phyloP scores from a whole-genome alignment of 2,888 invertebrate genomes.

The Hirtodrosophila alboralis region DNA sequence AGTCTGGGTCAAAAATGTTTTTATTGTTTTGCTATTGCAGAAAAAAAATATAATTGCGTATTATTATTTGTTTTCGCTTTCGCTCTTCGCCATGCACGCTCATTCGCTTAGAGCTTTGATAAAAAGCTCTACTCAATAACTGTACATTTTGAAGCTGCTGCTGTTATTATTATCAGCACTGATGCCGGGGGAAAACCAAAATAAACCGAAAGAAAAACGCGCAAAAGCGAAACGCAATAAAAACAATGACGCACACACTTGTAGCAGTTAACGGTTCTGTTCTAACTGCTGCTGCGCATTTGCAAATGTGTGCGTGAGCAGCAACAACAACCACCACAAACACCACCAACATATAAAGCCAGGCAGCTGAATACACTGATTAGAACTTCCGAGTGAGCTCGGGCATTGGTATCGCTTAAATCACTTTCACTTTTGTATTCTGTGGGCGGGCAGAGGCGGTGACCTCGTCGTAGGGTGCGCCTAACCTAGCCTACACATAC shows the following conservation, averaged over 20 bases:
- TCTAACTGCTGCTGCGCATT: slow-evolving; percentile 50
- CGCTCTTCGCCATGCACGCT: slow-evolving; percentile 25
- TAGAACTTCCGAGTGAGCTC: slow-evolving; percentile 59
- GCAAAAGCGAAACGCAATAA: slow-evolving; percentile 80
- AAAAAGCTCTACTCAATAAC: slow-evolving; percentile 67
- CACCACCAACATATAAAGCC: no score
- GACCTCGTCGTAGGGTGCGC: slow-evolving; percentile 55
- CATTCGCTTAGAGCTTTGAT: slow-evolving; percentile 52
- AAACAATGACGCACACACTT: slow-evolving; percentile 82
- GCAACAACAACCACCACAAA: slow-evolving; percentile 57
- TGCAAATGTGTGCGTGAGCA: slow-evolving; percentile 41
- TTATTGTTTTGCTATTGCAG: slow-evolving; percentile 36
- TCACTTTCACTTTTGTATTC: slow-evolving; percentile 73
- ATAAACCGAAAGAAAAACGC: slow-evolving; percentile 70
- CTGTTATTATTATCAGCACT: slow-evolving; percentile 9
- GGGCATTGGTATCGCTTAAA: slow-evolving; percentile 44
- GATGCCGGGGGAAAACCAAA: slow-evolving; percentile 66
- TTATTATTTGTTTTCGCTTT: slow-evolving; percentile 53
- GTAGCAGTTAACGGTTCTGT: slow-evolving; percentile 55
- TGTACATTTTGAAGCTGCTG: slow-evolving; percentile 66
- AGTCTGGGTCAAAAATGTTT: slow-evolving; percentile 66
- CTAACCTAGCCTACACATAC: slow-evolving; percentile 29
- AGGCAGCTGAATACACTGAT: slow-evolving; percentile 70
- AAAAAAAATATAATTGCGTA: slow-evolving; percentile 70
- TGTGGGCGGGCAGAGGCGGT: slow-evolving; percentile 42